Evolutionary conservation across 2,888 invertebrate genomes (phyloP).

Genomic region (Volucella inanis): DNA sequence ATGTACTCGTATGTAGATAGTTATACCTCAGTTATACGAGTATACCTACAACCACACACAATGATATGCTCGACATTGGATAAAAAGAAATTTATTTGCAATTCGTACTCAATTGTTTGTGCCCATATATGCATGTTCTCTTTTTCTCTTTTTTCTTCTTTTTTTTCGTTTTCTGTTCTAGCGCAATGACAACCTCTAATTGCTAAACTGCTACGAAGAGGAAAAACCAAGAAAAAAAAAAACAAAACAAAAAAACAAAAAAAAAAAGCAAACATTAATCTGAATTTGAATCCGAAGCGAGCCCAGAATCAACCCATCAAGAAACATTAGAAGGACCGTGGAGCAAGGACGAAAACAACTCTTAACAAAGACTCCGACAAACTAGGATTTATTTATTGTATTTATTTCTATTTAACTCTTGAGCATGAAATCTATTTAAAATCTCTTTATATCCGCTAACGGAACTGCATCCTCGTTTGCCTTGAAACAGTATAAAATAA

Average conservation of each 20-base stretch:
- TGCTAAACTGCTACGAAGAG: slow-evolving; percentile 43
- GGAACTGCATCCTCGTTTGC: slow-evolving; percentile 62
- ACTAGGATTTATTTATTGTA: slow-evolving; percentile 16
- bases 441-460: slow-evolving; percentile 60
- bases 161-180: slow-evolving; percentile 53
- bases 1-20: no score
- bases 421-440: slow-evolving; percentile 71
- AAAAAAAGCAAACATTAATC: slow-evolving; percentile 27
- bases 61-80: slow-evolving; percentile 66
- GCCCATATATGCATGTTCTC: slow-evolving; percentile 40
- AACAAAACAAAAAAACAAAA: background rate
- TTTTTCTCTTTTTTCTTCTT: slow-evolving; percentile 15
- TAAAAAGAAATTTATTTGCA: slow-evolving; percentile 33
- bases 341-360: slow-evolving; percentile 1
- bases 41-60: slow-evolving; percentile 28
- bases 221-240: slow-evolving; percentile 9
- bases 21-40: no score
- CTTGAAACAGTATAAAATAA: slow-evolving; percentile 4
- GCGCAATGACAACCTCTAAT: slow-evolving; percentile 62
- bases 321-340: background rate
- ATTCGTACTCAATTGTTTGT: slow-evolving; percentile 15
- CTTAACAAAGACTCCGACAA: slow-evolving; percentile 12
- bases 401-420: slow-evolving; percentile 54
- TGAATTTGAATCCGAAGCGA: background rate
- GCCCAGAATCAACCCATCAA: no score